A percentile compares a stretch with the other conserved stretches of the same genome.
Conservation (phyloP, 2,113 vertebrate genomes). For the Notechis scutatus region DNA sequence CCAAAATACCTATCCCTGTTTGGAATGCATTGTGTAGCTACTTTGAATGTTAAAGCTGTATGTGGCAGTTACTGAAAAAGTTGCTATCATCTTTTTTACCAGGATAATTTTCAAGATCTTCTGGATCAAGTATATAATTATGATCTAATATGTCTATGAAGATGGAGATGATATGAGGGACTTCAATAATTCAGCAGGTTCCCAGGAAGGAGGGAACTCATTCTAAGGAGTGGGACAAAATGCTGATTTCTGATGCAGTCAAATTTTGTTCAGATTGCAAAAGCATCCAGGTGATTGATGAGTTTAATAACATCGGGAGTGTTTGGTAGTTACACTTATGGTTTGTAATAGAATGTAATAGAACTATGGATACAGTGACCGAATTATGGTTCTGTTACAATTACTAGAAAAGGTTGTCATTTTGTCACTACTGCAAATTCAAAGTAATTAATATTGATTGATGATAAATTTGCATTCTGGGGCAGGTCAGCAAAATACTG, state of each 20-base stretch:
- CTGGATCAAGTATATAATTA: too few species aligned
- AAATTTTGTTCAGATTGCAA: neutral
- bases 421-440: neutral
- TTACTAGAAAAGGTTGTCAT: neutral
- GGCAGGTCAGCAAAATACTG: neutral
- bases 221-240: too few species aligned
- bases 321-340: neutral
- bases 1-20: too few species aligned
- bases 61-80: too few species aligned
- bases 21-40: too few species aligned
- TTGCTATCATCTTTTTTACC: too few species aligned
- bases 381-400: neutral
- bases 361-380: neutral
- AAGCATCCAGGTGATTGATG: neutral
- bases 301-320: neutral
- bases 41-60: too few species aligned
- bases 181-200: too few species aligned
- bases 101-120: too few species aligned
- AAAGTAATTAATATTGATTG: neutral
- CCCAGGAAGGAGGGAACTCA: too few species aligned
- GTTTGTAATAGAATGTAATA: neutral
- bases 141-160: too few species aligned
- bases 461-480: neutral
- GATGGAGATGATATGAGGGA: too few species aligned
- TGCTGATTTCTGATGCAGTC: neutral